These are phyloP conservation scores for Gila orcuttii DNA, from an alignment of 2,113 vertebrate genomes.

Conservation along the genomic window DNA sequence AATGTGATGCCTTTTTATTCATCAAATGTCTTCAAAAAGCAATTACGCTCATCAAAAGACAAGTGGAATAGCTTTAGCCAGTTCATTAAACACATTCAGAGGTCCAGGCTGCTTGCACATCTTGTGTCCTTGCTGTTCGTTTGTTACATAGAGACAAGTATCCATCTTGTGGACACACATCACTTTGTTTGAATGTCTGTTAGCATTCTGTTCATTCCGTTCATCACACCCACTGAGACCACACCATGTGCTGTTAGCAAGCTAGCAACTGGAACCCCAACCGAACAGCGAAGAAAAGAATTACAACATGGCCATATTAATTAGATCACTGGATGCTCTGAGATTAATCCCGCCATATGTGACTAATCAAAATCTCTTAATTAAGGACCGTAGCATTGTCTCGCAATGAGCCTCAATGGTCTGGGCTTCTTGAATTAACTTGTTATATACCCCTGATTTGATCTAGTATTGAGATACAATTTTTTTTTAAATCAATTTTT, in stretches of 20 bases:
- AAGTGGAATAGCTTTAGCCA: neutral
- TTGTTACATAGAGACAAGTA: neutral
- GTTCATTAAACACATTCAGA: constrained; percentile 11
- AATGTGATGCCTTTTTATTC: neutral
- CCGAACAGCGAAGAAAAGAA: constrained; percentile 55
- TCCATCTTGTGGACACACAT: neutral
- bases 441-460: neutral
- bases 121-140: neutral
- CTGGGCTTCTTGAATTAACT: constrained; percentile 59
- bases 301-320: constrained; percentile 60
- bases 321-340: constrained; percentile 62
- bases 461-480: neutral
- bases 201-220: neutral
- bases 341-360: constrained; percentile 69
- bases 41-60: neutral
- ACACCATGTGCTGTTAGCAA: constrained; percentile 29
- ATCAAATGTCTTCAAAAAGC: neutral
- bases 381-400: constrained; percentile 65
- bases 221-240: constrained; percentile 31
- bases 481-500: neutral
- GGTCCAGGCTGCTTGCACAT: neutral
- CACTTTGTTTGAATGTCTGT: neutral
- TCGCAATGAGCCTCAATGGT: constrained; percentile 65
- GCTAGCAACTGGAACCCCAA: constrained; percentile 37
- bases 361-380: constrained; percentile 74